Conservation (phyloP, 1,140 invertebrate species). For the Heliconius nattereri region DNA sequence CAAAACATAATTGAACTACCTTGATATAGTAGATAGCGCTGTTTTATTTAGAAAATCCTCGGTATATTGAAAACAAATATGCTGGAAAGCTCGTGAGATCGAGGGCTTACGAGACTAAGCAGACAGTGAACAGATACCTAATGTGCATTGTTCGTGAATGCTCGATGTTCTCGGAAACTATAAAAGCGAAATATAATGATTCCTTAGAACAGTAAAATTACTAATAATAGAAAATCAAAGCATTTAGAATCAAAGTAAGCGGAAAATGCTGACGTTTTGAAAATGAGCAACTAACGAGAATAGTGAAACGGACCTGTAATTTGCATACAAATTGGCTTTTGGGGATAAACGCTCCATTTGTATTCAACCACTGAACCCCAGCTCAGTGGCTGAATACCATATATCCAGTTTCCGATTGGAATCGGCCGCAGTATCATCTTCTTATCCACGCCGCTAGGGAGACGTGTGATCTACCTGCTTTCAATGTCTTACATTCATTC, state of each 20-base stretch:
- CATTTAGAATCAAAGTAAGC: conserved; percentile 39
- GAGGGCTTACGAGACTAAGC: conserved; percentile 7
- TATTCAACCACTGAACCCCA: conserved; percentile 75
- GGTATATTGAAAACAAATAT: conserved; percentile 16
- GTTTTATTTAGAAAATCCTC: conserved; percentile 11
- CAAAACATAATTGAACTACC: neutral
- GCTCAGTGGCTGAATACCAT: conserved; percentile 71
- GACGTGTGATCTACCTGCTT: neutral
- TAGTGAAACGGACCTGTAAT: conserved; percentile 78
- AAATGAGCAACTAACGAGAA: conserved; percentile 81
- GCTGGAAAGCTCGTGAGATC: conserved; percentile 8
- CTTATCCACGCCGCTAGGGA: conserved; percentile 46
- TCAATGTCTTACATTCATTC: neutral
- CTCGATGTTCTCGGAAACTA: neutral
- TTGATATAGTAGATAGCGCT: neutral
- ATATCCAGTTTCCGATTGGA: conserved; percentile 76
- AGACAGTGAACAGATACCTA: conserved; percentile 12
- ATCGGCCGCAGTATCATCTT: conserved; percentile 62
- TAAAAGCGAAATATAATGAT: neutral
- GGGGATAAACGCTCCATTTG: conserved; percentile 79
- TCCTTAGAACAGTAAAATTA: neutral
- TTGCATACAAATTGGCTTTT: conserved; percentile 80
- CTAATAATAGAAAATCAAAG: conserved; percentile 21
- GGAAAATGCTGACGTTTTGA: conserved; percentile 70
- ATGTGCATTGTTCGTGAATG: conserved; percentile 8